A percentile compares a stretch with the other conserved stretches of the same genome.
Evolutionary conservation across 2,888 invertebrate species (phyloP).

Genomic region (Empis stercorea): DNA sequence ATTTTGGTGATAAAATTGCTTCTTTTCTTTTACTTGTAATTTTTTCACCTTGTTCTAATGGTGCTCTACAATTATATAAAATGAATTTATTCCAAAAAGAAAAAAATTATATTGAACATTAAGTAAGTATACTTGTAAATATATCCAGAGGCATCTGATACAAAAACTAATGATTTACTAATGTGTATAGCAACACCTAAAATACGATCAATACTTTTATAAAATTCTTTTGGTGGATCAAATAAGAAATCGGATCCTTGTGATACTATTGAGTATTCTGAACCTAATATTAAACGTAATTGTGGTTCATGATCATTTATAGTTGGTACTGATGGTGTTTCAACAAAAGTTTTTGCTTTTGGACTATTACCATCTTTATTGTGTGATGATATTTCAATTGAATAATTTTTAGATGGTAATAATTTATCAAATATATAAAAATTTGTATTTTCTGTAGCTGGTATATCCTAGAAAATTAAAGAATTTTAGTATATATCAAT

Average conservation of each 20-base stretch:
- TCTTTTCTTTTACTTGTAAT: slow-evolving; percentile 30
- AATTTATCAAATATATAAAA: slow-evolving; percentile 70
- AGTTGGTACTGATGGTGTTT: slow-evolving; percentile 43
- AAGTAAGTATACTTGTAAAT: slow-evolving; percentile 37
- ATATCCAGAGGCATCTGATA: slow-evolving; percentile 59
- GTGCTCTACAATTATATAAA: slow-evolving; percentile 12
- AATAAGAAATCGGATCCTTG: slow-evolving; percentile 39
- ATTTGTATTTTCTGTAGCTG: slow-evolving; percentile 51
- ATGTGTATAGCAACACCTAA: slow-evolving; percentile 67
- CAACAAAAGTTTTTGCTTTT: slow-evolving; percentile 46
- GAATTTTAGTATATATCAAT: neutral
- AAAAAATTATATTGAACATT: too few species aligned
- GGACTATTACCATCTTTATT: slow-evolving; percentile 74
- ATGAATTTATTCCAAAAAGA: neutral
- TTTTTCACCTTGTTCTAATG: slow-evolving; percentile 21
- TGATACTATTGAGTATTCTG: slow-evolving; percentile 52
- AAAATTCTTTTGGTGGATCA: slow-evolving; percentile 18
- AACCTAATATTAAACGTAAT: slow-evolving; percentile 47
- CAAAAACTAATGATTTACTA: slow-evolving; percentile 56
- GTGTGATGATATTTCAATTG: slow-evolving; percentile 64
- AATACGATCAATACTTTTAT: slow-evolving; percentile 23
- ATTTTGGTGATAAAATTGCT: slow-evolving; percentile 44
- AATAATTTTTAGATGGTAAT: slow-evolving; percentile 56
- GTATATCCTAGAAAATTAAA: slow-evolving; percentile 49
- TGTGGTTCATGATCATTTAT: slow-evolving; percentile 13